Evolutionary conservation across 2,888 invertebrate genomes (phyloP).

Genomic region (Synanthedon formicaeformis): DNA sequence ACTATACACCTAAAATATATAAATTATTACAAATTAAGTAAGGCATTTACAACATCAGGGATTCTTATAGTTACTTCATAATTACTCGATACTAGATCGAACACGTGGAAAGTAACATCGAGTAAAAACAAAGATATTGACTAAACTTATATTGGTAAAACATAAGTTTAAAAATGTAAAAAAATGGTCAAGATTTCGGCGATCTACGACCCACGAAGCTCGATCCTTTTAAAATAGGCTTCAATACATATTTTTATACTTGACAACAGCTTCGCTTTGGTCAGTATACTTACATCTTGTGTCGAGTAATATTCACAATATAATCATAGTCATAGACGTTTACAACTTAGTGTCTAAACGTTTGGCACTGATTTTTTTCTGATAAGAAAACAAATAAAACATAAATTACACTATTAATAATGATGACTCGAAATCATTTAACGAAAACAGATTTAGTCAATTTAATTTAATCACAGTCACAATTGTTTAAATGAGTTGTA

Average conservation of each 20-base stretch:
- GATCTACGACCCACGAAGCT: slow-evolving; percentile 60
- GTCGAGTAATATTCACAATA: slow-evolving; percentile 39
- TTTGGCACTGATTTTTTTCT: slow-evolving; percentile 58
- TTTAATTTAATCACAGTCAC: slow-evolving; percentile 65
- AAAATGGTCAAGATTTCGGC: slow-evolving; percentile 69
- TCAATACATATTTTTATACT: not conserved
- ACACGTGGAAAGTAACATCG: slow-evolving; percentile 43
- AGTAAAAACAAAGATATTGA: slow-evolving; percentile 65
- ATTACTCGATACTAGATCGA: slow-evolving; percentile 60
- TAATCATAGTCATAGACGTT: slow-evolving; percentile 57
- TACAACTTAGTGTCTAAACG: slow-evolving; percentile 58
- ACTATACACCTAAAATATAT: slow-evolving; percentile 71
- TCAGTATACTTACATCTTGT: slow-evolving; percentile 28
- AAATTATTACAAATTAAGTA: slow-evolving; percentile 72
- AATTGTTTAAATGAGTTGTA: slow-evolving; percentile 49
- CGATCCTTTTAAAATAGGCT: slow-evolving; percentile 9
- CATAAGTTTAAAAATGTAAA: slow-evolving; percentile 55
- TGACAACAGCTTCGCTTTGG: slow-evolving; percentile 46
- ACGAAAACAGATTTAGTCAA: slow-evolving; percentile 41
- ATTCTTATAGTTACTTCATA: slow-evolving; percentile 58
- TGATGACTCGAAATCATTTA: slow-evolving; percentile 37
- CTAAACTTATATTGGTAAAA: slow-evolving; percentile 69
- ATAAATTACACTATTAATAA: slow-evolving; percentile 41
- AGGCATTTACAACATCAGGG: slow-evolving; percentile 70
- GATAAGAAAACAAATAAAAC: slow-evolving; percentile 37